Percentiles rank a stretch among this genome's conserved stretches.
Evolutionary conservation across 2,113 vertebrate genomes (phyloP).

Genomic region (Peucedramus taeniatus): DNA sequence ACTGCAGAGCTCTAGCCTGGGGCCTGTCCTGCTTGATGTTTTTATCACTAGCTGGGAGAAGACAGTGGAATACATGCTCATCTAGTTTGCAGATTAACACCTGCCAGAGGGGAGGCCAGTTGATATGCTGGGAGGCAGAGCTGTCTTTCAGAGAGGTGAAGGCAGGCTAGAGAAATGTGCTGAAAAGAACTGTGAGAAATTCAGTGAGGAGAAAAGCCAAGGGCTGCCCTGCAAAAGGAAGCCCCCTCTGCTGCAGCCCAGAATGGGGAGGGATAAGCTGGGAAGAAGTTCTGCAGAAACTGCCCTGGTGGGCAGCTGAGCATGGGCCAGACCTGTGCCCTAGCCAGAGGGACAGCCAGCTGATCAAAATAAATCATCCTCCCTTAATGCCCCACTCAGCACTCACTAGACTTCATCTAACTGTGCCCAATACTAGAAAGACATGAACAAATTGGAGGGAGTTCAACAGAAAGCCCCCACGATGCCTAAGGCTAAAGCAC

Average conservation of each 20-base stretch:
- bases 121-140: not conserved
- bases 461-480: not conserved
- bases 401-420: not conserved
- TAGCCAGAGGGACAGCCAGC: not conserved
- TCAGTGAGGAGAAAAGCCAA: not conserved
- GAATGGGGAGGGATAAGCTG: not conserved
- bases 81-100: not conserved
- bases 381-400: not conserved
- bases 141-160: not conserved
- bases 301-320: not conserved
- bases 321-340: not conserved
- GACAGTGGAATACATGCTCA: fast-evolving
- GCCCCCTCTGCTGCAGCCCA: not conserved
- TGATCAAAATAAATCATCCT: not conserved
- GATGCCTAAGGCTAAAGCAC: not conserved
- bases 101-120: not conserved
- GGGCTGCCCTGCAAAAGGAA: not conserved
- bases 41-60: not conserved
- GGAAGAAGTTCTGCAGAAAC: not conserved
- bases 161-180: not conserved
- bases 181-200: not conserved
- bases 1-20: not conserved
- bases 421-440: not conserved
- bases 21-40: not conserved
- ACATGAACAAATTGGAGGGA: not conserved